These are phyloP conservation scores for Musca vetustissima DNA, from an alignment of 1,140 invertebrate genomes.

Conservation along the genomic window DNA sequence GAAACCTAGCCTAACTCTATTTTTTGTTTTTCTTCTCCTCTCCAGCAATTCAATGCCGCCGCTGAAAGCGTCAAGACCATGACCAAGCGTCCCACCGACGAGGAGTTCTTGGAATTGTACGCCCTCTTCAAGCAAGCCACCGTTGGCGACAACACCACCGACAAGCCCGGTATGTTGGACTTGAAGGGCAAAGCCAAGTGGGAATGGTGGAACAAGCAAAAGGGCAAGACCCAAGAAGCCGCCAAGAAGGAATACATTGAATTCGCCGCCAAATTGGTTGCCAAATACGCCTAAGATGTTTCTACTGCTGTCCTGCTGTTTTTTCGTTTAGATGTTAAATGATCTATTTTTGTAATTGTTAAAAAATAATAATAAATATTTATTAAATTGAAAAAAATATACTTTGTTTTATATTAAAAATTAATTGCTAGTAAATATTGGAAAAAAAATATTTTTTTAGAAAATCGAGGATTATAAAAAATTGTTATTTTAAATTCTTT, in stretches of 20 bases:
- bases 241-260: constrained; percentile 84
- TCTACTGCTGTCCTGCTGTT: neutral
- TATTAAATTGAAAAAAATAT: too few species aligned
- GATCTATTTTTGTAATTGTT: neutral
- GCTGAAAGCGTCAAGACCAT: constrained; percentile 79
- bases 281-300: constrained; percentile 36
- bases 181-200: constrained; percentile 96
- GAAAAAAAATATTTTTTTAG: too few species aligned
- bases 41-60: constrained; percentile 80
- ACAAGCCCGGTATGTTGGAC: constrained; percentile 86
- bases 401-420: too few species aligned
- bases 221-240: constrained; percentile 77
- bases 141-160: constrained; percentile 79
- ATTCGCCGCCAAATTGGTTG: constrained; percentile 68
- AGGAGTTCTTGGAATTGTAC: constrained; percentile 87
- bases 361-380: constrained; percentile 9
- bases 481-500: too few species aligned
- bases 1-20: neutral
- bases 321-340: too few species aligned
- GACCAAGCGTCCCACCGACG: constrained; percentile 75
- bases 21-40: constrained; percentile 31
- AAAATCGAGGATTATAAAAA: too few species aligned
- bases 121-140: constrained; percentile 86
- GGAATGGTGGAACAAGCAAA: constrained; percentile 87
- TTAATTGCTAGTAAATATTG: too few species aligned